These are phyloP conservation scores for Tinea trinotella DNA, from an alignment of 2,888 invertebrate genomes.

Conservation along the genomic window DNA sequence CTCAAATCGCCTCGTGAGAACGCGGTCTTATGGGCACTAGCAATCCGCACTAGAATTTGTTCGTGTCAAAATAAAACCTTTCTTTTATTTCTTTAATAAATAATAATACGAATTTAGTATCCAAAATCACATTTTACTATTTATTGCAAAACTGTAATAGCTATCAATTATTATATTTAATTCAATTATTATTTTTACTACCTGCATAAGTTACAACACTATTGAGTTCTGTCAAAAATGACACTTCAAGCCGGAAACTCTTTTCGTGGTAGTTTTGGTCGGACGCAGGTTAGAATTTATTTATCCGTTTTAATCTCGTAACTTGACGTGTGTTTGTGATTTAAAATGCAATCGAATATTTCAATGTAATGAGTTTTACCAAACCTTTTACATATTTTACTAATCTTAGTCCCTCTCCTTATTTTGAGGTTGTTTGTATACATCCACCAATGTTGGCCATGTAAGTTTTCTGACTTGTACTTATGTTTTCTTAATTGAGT, in stretches of 20 bases:
- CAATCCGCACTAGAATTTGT: no score
- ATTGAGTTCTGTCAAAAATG: neutral
- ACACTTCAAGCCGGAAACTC: neutral
- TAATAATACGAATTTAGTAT: no score
- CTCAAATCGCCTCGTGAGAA: no score
- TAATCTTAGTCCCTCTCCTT: neutral
- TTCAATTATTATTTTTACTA: neutral
- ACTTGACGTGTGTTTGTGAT: neutral
- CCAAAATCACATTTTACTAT: no score
- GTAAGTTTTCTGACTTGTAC: neutral
- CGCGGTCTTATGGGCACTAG: no score
- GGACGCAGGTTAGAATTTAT: constrained; percentile 3
- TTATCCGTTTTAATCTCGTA: neutral
- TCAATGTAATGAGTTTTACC: neutral
- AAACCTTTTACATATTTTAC: neutral
- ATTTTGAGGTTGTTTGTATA: constrained; percentile 6
- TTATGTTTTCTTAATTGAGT: neutral
- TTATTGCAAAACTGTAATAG: no score
- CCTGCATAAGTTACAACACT: neutral
- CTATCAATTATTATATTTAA: no score
- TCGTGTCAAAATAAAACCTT: no score
- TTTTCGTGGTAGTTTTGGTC: neutral
- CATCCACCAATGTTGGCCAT: neutral
- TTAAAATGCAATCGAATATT: neutral
- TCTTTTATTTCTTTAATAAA: no score